Conservation (phyloP, 2,888 invertebrate genomes). For the Danaus chrysippus region DNA sequence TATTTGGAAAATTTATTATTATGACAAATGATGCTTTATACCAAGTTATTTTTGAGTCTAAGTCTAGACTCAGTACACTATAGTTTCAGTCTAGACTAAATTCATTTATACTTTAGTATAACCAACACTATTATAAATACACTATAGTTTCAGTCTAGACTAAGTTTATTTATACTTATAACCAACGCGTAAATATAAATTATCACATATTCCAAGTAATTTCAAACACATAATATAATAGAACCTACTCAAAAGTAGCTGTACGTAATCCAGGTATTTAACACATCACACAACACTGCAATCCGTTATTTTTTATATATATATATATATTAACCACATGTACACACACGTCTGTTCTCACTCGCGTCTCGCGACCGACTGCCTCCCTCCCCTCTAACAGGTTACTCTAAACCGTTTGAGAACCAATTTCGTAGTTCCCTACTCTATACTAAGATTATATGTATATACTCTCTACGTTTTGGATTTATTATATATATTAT, state of each 20-base stretch:
- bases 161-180: too few relatives aligned
- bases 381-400: constrained; percentile 53
- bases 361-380: background rate
- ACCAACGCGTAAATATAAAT: too few relatives aligned
- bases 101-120: too few relatives aligned
- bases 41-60: background rate
- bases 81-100: too few relatives aligned
- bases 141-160: too few relatives aligned
- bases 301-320: constrained; percentile 48
- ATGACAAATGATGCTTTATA: background rate
- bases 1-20: background rate
- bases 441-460: constrained; percentile 60
- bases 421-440: constrained; percentile 68
- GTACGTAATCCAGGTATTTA: constrained; percentile 35
- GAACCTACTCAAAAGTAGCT: too few relatives aligned
- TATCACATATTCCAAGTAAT: too few relatives aligned
- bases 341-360: constrained; percentile 9
- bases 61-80: background rate
- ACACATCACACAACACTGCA: constrained; percentile 62
- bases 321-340: constrained; percentile 33
- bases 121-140: too few relatives aligned
- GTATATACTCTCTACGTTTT: constrained; percentile 17
- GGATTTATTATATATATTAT: too few relatives aligned
- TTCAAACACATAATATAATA: too few relatives aligned
- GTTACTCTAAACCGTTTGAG: constrained; percentile 68